Conservation (phyloP, 2,888 invertebrate species). For the Himalopsyche anomala region DNA sequence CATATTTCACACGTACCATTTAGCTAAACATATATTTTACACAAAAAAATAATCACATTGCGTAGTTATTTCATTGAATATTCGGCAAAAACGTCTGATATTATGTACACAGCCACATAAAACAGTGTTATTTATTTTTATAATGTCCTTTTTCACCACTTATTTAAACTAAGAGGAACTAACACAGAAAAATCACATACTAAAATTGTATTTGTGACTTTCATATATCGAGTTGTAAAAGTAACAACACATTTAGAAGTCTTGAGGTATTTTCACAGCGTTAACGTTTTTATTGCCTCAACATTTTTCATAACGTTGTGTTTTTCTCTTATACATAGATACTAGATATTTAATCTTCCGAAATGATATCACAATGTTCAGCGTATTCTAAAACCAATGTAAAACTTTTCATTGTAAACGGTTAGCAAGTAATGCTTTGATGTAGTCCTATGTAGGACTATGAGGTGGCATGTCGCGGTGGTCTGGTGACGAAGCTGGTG, state of each 20-base stretch:
- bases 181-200: slow-evolving; percentile 26
- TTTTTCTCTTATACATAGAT: background rate
- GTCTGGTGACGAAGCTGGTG: slow-evolving; percentile 78
- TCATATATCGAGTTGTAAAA: background rate
- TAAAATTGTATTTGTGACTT: slow-evolving; percentile 22
- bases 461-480: slow-evolving; percentile 70
- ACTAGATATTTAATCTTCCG: background rate
- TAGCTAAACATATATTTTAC: slow-evolving; percentile 23
- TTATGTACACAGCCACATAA: slow-evolving; percentile 3
- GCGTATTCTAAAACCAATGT: slow-evolving; percentile 14
- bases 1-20: slow-evolving; percentile 24
- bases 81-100: background rate
- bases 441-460: slow-evolving; percentile 66
- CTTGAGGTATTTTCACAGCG: background rate
- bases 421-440: slow-evolving; percentile 43
- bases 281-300: background rate
- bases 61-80: background rate
- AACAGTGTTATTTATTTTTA: background rate
- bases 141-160: slow-evolving; percentile 20
- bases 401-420: background rate
- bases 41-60: slow-evolving; percentile 18
- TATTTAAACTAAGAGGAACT: slow-evolving; percentile 34
- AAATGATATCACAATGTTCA: slow-evolving; percentile 31
- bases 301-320: too few relatives aligned
- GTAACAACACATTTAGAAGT: too few relatives aligned